phyloP scores from a whole-genome alignment of 2,888 invertebrate genomes.

The Conops quadrifasciatus region DNA sequence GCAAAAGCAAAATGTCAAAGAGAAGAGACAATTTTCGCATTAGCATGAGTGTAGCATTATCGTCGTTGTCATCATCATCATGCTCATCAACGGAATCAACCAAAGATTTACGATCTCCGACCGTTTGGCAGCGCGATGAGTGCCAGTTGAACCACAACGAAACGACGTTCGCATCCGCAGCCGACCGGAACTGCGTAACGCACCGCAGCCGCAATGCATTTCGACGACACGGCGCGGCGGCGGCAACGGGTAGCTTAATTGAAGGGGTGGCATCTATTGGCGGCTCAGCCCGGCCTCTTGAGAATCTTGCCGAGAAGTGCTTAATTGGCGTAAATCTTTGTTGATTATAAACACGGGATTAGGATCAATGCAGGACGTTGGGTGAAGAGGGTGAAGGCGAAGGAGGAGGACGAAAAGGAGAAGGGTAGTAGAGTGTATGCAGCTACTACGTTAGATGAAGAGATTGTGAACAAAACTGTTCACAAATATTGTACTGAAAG shows the following conservation, averaged over 20 bases:
- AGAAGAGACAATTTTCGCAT: constrained; percentile 8
- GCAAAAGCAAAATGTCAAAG: background rate
- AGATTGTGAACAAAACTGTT: background rate
- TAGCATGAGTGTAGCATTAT: constrained; percentile 50
- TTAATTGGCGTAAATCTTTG: constrained; percentile 66
- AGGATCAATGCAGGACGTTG: constrained; percentile 30
- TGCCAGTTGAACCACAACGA: constrained; percentile 20
- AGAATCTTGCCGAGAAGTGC: constrained; percentile 53
- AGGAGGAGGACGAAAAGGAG: constrained; percentile 3
- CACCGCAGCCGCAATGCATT: constrained; percentile 41
- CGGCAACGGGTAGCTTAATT: constrained; percentile 50
- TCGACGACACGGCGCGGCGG: constrained; percentile 35
- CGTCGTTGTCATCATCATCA: constrained; percentile 45
- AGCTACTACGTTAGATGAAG: too few relatives aligned
- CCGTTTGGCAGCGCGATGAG: constrained; percentile 38
- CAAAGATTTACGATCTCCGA: constrained; percentile 53
- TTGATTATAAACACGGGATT: constrained; percentile 56
- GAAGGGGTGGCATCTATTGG: constrained; percentile 52
- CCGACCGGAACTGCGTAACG: constrained; percentile 47
- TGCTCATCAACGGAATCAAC: constrained; percentile 50
- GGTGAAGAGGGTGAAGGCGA: background rate
- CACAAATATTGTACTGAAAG: background rate
- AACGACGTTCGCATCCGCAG: constrained; percentile 21
- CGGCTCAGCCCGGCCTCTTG: constrained; percentile 49
- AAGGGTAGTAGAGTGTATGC: constrained; percentile 5